Conservation (phyloP, 1,140 invertebrate genomes). For the Lepidurus packardi region DNA sequence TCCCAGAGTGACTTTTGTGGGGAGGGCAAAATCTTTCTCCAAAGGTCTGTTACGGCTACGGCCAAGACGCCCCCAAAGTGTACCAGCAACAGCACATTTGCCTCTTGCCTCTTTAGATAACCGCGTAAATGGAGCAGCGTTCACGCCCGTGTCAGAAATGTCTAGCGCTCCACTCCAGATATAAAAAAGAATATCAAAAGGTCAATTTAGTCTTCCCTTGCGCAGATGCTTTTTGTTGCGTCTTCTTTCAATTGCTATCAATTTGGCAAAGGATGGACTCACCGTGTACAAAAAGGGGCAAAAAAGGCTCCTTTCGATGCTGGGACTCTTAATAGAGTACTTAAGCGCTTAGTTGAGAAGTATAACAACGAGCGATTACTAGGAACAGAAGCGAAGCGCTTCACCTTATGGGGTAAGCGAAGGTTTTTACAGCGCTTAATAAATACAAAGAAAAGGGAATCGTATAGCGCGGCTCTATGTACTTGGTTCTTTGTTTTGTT, state of each 20-base stretch:
- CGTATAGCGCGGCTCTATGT: neutral
- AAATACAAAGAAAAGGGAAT: neutral
- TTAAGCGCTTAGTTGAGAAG: neutral
- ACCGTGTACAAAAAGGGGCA: neutral
- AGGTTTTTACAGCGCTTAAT: neutral
- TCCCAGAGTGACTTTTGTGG: neutral
- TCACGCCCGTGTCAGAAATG: slow-evolving; percentile 20
- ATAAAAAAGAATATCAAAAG: neutral
- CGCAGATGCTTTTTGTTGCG: neutral
- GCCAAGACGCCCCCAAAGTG: neutral
- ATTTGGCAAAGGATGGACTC: neutral
- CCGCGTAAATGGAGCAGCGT: slow-evolving; percentile 17
- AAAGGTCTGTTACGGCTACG: slow-evolving; percentile 3
- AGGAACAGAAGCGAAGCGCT: neutral
- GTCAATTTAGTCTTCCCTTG: neutral
- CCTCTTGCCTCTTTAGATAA: slow-evolving; percentile 14
- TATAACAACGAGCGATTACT: neutral
- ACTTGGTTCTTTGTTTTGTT: neutral
- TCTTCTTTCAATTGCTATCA: neutral
- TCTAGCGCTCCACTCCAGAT: slow-evolving; percentile 9
- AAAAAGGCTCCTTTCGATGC: neutral
- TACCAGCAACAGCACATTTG: slow-evolving; percentile 1
- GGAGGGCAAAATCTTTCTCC: neutral
- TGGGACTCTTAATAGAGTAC: slow-evolving; percentile 8
- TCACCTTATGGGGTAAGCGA: neutral